Base-by-base conservation (phyloP, 2,797 vertebrate species). In the Heliangelus exortis region DNA sequence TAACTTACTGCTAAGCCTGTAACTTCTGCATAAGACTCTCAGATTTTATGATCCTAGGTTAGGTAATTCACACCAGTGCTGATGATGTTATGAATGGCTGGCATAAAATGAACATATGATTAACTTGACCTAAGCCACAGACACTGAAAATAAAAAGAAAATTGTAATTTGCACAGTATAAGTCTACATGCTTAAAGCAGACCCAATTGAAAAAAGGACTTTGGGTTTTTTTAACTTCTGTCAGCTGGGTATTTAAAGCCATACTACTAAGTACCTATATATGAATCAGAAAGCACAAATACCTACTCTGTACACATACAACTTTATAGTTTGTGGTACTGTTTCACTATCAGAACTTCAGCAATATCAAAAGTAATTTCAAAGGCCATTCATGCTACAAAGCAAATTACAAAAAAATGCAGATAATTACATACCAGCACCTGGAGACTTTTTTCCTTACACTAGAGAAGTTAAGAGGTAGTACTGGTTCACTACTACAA, bases 61-160 rank as follows among this genome's bases (percentile, higher is more conserved):
- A 96, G 84, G 92, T 96, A 97, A 96, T 96, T 97, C 90, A 65
- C 75, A 87, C 74, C 59, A 17, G 69, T 91, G 85, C 50, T 88
- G 87, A 3, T 93, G 95, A 55, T 69, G 29, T 87, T 94, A 66
- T 87, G 36, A 72, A 88, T 86, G 43, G 61, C 53, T 26, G 51
- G 85, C 78, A 85, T 91, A 95, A 96, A 97, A 94, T 85, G 95
- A 97, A 92, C 85, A 94, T 71, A 80, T 5, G 31, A 96, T 96
- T 97, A 96, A 93, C 65, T 97, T 96, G 93, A 95, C 84, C 85
- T 62, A 94, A 95, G 74, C 92, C 84, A 76, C 63, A 96, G 87
- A 91, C 86, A 95, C 92, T 87, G 86, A 95, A 51, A 93, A 84
- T 88, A 95, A 97, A 97, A 96, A 78, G 33, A 92, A 97, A 96